phyloP scores from a whole-genome alignment of 2,888 invertebrate genomes.

The Theodoxus fluviatilis region DNA sequence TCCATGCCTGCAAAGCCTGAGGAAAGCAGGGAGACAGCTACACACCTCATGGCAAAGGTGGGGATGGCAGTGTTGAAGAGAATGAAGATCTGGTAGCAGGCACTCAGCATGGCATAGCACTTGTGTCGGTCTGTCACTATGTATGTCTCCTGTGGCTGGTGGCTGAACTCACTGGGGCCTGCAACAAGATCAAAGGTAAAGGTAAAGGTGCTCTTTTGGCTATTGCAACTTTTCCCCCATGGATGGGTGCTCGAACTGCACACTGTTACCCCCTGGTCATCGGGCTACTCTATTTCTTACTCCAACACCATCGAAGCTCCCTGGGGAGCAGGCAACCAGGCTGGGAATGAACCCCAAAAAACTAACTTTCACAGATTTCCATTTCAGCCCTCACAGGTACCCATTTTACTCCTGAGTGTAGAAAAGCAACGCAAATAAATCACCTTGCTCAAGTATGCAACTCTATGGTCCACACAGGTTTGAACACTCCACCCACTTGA shows the following conservation, averaged over 20 bases:
- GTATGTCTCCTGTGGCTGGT: slow-evolving; percentile 54
- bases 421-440: no score
- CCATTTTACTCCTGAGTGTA: no score
- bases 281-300: no score
- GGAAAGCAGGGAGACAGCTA: neutral
- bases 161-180: slow-evolving; percentile 52
- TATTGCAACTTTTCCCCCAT: neutral
- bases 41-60: slow-evolving; percentile 62
- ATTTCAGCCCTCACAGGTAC: no score
- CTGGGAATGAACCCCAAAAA: neutral
- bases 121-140: slow-evolving; percentile 56
- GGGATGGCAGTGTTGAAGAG: slow-evolving; percentile 50
- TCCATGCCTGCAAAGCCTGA: neutral
- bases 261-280: no score
- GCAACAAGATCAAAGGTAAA: slow-evolving; percentile 19
- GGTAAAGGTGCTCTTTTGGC: neutral
- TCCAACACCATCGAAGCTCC: no score
- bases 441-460: no score
- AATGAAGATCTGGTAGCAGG: slow-evolving; percentile 51
- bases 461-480: no score
- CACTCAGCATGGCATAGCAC: slow-evolving; percentile 53
- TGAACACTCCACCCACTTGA: no score
- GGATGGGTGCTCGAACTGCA: no score
- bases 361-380: neutral
- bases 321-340: no score